Evolutionary conservation across 2,113 vertebrate species (phyloP).

Genomic region (Plotosus lineatus): DNA sequence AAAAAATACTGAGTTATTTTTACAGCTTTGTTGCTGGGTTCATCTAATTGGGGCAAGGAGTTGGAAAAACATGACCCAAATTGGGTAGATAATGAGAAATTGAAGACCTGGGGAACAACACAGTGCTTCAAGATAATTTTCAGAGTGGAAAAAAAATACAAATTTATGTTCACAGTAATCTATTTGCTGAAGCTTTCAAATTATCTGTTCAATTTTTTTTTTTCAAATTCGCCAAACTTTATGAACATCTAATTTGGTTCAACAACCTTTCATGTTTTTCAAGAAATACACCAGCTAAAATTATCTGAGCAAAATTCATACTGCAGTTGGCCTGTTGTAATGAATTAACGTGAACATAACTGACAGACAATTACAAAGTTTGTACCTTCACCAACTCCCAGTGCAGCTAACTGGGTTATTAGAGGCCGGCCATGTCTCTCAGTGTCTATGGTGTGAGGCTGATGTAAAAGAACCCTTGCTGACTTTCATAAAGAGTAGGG

Average conservation of each 20-base stretch:
- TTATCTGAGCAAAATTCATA: not conserved
- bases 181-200: not conserved
- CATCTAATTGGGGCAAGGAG: not conserved
- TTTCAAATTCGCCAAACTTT: not conserved
- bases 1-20: not conserved
- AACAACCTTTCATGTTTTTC: not conserved
- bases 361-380: no score
- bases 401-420: no score
- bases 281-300: not conserved
- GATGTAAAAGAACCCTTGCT: no score
- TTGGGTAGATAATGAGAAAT: conserved; percentile 1
- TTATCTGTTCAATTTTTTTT: not conserved
- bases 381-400: no score
- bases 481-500: no score
- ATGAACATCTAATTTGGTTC: not conserved
- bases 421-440: no score
- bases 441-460: no score
- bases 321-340: not conserved
- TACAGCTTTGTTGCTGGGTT: not conserved
- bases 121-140: not conserved
- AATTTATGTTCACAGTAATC: not conserved
- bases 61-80: not conserved
- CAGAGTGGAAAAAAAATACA: not conserved
- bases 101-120: not conserved
- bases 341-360: no score